Conservation (phyloP, 2,888 invertebrate genomes). For the Dioctria linearis region DNA sequence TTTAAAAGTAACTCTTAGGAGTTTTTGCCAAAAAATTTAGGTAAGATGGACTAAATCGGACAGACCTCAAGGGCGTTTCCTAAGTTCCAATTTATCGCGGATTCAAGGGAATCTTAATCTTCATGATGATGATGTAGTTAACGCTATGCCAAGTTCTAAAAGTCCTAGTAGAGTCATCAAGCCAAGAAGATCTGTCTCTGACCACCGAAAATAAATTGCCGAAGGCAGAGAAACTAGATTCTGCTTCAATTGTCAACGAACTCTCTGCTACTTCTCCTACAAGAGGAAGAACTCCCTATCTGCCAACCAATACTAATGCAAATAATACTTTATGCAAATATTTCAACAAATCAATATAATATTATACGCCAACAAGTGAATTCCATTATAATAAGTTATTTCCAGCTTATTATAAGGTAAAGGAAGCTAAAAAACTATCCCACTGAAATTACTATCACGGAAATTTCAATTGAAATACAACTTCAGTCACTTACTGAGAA, state of each 20-base stretch:
- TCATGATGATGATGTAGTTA: neutral
- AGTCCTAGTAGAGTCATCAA: neutral
- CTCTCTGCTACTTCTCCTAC: neutral
- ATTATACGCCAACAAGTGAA: neutral
- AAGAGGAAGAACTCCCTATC: conserved; percentile 7
- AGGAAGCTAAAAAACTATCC: conserved; percentile 4
- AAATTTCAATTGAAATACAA: conserved; percentile 8
- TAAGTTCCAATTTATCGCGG: too few species aligned
- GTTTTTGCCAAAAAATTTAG: neutral
- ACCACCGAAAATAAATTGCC: neutral
- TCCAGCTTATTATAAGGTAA: conserved; percentile 10
- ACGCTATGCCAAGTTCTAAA: neutral
- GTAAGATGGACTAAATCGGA: neutral
- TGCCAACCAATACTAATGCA: conserved; percentile 2
- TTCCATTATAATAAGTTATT: neutral
- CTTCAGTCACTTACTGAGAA: conserved; percentile 12
- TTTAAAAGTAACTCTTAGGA: neutral
- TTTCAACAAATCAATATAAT: too few species aligned
- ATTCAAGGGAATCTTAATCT: neutral
- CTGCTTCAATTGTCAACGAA: conserved; percentile 12
- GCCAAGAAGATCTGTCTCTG: neutral
- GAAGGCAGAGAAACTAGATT: conserved; percentile 9
- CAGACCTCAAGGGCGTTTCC: neutral
- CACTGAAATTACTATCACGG: neutral
- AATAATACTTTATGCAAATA: neutral